Base-by-base conservation (phyloP, 2,797 vertebrate genomes). In the Artibeus jamaicensis region DNA sequence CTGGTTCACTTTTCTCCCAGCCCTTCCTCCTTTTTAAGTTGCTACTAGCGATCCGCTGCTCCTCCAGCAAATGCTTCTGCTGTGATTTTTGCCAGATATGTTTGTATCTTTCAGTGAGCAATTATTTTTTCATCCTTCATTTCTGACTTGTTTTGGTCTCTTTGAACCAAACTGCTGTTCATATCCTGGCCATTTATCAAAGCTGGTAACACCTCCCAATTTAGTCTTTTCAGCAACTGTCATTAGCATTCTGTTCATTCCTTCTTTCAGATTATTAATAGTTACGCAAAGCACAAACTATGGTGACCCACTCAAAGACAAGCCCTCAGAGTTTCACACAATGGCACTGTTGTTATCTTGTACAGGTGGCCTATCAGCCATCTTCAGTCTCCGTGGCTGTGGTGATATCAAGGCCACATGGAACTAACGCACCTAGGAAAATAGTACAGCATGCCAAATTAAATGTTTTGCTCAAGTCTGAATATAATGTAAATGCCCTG, bases 161-260 rank as follows among this genome's bases (percentile, higher is more conserved):
- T 95, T 37, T 78, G 77, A 96, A 88, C 57, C 78, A 39, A 39
- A 65, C 37, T 86, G 48, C 82, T 95, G 48, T 95, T 94, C 96
- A 86, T 84, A 92, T 68, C 91, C 65, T 83, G 94, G 89, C 55
- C 70, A 95, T 96, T 96, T 89, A 84, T 79, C 92, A 96, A 96
- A 77, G 46, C 83, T 94, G 86, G 24, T 84, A 95, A 92, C 93
- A 96, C 76, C 53, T 92, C 50, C 90, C 29, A 29, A 81, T 86
- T 90, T 67, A 68, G 70, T 91, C 79, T 86, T 71, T 89, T 71
- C 81, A 65, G 82, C 73, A 70, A 70, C 67, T 91, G 84, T 55
- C 50, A 65, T 74, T 50, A 95, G 79, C 82, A 77, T 92, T 91
- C 91, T 96, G 77, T 76, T 95, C 85, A n/a, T 90, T 94, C 39